These are phyloP conservation scores for Eupithecia vulgata DNA, from an alignment of 2,888 invertebrate species.

Conservation along the genomic window DNA sequence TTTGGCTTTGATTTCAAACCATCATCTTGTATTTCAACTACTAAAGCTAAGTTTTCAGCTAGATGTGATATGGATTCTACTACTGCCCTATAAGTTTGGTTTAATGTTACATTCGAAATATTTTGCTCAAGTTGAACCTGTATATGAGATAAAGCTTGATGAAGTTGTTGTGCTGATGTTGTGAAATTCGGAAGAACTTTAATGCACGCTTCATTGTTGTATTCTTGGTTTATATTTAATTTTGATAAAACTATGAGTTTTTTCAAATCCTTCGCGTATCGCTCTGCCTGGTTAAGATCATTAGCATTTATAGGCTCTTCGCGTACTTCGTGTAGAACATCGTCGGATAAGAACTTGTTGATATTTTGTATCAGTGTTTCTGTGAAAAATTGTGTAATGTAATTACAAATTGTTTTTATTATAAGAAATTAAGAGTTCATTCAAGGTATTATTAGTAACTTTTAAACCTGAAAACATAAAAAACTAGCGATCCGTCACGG, in stretches of 20 bases:
- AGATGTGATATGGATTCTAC: conserved; percentile 19
- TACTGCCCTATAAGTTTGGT: neutral
- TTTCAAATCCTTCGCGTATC: conserved; percentile 15
- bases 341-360: conserved; percentile 40
- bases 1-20: conserved; percentile 15
- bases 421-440: neutral
- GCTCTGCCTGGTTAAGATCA: conserved; percentile 5
- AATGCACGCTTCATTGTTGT: neutral
- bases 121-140: conserved; percentile 18
- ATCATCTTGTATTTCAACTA: neutral
- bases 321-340: conserved; percentile 18
- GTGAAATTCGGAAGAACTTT: conserved; percentile 6
- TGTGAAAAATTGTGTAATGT: conserved; percentile 43
- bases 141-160: conserved; percentile 19
- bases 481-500: neutral
- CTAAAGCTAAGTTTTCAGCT: conserved; percentile 18
- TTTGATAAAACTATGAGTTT: conserved; percentile 3
- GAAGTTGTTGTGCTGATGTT: conserved; percentile 24
- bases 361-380: conserved; percentile 46
- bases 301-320: conserved; percentile 1
- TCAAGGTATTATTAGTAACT: neutral
- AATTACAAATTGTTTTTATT: neutral
- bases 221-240: conserved; percentile 5
- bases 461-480: neutral
- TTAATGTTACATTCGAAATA: neutral